phyloP scores from a whole-genome alignment of 2,797 vertebrate species.

The Macrochelys suwanniensis region DNA sequence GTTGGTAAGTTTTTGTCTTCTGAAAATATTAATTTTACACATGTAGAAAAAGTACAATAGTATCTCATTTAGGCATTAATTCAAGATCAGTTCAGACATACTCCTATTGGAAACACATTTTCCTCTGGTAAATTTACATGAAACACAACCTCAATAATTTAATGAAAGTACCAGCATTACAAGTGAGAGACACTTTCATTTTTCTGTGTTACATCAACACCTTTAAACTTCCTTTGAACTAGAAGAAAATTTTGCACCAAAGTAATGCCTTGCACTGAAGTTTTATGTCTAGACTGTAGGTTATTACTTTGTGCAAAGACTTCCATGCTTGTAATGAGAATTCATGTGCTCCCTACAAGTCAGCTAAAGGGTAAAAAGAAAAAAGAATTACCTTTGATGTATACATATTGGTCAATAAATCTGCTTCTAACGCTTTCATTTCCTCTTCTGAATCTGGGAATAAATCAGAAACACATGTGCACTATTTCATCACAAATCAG shows the following conservation, averaged over 20 bases:
- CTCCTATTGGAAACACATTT: slow-evolving; percentile 51
- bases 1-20: slow-evolving; percentile 9
- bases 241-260: slow-evolving; percentile 34
- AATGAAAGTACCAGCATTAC: slow-evolving; percentile 51
- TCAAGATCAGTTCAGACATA: slow-evolving; percentile 45
- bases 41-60: neutral
- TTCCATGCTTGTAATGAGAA: slow-evolving; percentile 62
- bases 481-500: slow-evolving; percentile 63
- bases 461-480: slow-evolving; percentile 76
- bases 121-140: slow-evolving; percentile 42
- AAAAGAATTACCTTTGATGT: slow-evolving; percentile 90
- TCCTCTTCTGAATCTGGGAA: slow-evolving; percentile 91
- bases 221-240: slow-evolving; percentile 61
- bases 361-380: slow-evolving; percentile 45
- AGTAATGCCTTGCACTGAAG: slow-evolving; percentile 43
- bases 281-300: slow-evolving; percentile 31
- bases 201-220: slow-evolving; percentile 60
- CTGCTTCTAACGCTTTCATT: slow-evolving; percentile 89
- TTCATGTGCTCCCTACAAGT: slow-evolving; percentile 33
- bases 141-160: slow-evolving; percentile 57
- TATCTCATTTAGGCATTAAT: slow-evolving; percentile 16
- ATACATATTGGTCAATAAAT: slow-evolving; percentile 92
- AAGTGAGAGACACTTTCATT: neutral
- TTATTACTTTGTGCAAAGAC: slow-evolving; percentile 63
- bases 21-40: neutral